Conservation (phyloP, 2,888 invertebrate species). For the Drosophila mayaguana region DNA sequence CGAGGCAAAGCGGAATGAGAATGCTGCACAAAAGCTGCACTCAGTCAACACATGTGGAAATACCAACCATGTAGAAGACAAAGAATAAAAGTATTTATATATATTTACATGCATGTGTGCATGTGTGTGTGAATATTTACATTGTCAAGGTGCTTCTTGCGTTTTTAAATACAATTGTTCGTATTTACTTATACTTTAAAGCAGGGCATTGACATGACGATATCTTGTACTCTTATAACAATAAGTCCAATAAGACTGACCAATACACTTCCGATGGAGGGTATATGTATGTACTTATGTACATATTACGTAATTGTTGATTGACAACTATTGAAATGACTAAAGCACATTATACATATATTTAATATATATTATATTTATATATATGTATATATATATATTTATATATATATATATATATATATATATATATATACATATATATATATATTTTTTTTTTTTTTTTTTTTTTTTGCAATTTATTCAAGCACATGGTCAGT, state of each 20-base stretch:
- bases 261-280: neutral
- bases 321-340: constrained; percentile 23
- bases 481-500: constrained; percentile 28
- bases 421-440: neutral
- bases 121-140: neutral
- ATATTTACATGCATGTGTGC: neutral
- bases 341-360: constrained; percentile 1
- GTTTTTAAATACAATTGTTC: constrained; percentile 15
- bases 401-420: constrained; percentile 1
- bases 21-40: constrained; percentile 12
- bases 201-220: constrained; percentile 44
- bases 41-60: constrained; percentile 10
- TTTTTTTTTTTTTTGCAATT: constrained; percentile 23
- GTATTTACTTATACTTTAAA: constrained; percentile 2
- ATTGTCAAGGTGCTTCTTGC: constrained; percentile 24
- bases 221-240: constrained; percentile 25
- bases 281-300: neutral
- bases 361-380: neutral
- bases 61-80: constrained; percentile 6
- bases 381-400: neutral
- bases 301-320: constrained; percentile 32
- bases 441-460: constrained; percentile 8
- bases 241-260: constrained; percentile 3
- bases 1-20: constrained; percentile 12
- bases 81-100: neutral